Evolutionary conservation across 1,140 invertebrate genomes (phyloP), one percentile per base, ranked within the genome.

Genomic region (Papilio aristodemus): DNA sequence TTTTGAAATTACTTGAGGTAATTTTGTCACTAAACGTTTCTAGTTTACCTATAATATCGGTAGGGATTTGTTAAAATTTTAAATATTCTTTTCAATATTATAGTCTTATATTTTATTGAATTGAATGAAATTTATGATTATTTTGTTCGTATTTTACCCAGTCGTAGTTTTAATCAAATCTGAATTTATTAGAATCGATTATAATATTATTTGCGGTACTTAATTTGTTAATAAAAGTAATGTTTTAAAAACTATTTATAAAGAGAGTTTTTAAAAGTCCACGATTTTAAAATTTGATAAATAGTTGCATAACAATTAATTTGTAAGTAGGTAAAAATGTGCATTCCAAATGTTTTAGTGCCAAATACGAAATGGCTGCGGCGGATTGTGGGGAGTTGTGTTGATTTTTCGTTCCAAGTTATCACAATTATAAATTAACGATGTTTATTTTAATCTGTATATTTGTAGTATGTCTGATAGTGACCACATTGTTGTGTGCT

Each of bases 281-380:
- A 73, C 62, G 67, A 68, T 71, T 41, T 58, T 73, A 70, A 73
- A 66, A 73, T 70, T 71, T 69, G 50, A 67, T 67, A 71, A 74
- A 74, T 75, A 71, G 66, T 76, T 76, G 76, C 71, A 76, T 75
- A 77, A 80, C 74, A 80, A 72, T 77, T 73, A 76, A 78, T 80
- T 76, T 81, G 80, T 79, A 81, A 76, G 77, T 87, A 87, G 84
- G 87, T 84, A 86, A 78, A 81, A 76, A 77, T 82, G 79, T 84
- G 83, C 83, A 82, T 88, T 90, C 86, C 87, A 90, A 89, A 89
- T 89, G 83, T 83, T 81, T 77, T 85, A 86, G 89, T 91, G 88
- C 88, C 88, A 91, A 91, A 90, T 87, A 87, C 71, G 77, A 71
- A 73, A 72, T 22, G 76, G 75, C 77, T 78, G 78, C 80, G 60